A percentile compares a stretch with the other conserved stretches of the same genome.
Conservation (phyloP, 2,113 vertebrate species). For the Saguinus midas region DNA sequence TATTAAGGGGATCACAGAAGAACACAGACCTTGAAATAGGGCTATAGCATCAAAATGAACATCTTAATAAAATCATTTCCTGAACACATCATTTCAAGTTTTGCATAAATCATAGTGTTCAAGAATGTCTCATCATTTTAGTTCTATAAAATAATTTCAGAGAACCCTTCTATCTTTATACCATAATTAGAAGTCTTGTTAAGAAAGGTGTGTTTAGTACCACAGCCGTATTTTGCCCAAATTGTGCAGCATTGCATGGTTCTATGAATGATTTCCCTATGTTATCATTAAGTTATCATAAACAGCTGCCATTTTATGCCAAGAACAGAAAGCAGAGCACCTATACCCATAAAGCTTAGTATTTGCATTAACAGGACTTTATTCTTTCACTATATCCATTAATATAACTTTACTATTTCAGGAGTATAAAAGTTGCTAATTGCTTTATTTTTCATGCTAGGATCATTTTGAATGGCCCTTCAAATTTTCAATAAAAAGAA, state of each 20-base stretch:
- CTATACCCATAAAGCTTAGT: background rate
- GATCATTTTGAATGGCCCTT: background rate
- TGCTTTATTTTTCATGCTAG: background rate
- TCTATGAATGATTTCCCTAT: background rate
- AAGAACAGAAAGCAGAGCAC: background rate
- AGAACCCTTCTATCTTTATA: background rate
- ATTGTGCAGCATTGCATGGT: accelerated
- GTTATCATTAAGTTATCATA: background rate
- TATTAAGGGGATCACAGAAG: background rate
- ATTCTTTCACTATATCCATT: background rate
- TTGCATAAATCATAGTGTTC: background rate
- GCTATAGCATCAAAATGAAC: background rate
- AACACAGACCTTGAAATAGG: background rate
- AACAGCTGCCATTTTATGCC: background rate
- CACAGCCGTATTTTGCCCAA: background rate
- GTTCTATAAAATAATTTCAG: background rate
- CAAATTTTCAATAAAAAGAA: background rate
- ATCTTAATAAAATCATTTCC: background rate
- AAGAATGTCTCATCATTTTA: background rate
- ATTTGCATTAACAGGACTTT: background rate
- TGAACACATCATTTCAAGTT: background rate
- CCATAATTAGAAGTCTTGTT: background rate
- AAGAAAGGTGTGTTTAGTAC: background rate
- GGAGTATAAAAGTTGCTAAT: background rate
- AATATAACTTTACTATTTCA: background rate